Evolutionary conservation across 2,113 vertebrate species (phyloP), one percentile per base, ranked within the genome.

Genomic region (Campylomormyrus numenius): DNA sequence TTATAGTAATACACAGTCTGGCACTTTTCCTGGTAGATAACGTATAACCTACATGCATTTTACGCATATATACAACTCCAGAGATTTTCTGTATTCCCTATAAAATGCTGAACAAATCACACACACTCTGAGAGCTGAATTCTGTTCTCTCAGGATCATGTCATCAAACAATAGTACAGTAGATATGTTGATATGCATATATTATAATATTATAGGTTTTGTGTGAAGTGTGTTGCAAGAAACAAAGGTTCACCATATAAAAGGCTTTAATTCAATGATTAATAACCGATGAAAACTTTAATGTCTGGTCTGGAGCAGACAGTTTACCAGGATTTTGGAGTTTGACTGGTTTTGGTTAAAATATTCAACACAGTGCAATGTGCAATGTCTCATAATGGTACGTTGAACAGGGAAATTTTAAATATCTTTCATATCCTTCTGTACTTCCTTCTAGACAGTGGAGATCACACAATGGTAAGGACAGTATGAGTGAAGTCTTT

Each of bases 401-500:
- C 3, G 13, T 45, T 2, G 7, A 45, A 45, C 15, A 8, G 13
- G 1, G 35, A 2, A 7, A 24, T 62, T 21, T 39, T 46, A 48
- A 24, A n/a, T 84, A 84, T 84, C 10, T 46, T 35, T 48, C n/a
- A 1, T 17, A 84, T 84, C 9, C 39, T 48, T 48, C 45, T 84
- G 39, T 42, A 1, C 5, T 42, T 84, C 35, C 21, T 24, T 35
- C 42, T 9, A 24, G 19, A 21, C 45, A 19, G 88, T 24, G 89
- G 90, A 92, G 91, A 89, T n/a, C 58, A 49, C 9, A 80, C 19
- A 66, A 88, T 46, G 19, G 21, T 31, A 62, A 19, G 39, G 80
- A 42, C 42, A 53, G 52, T 52, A 49, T 27, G 77, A 89, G 88
- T 91, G n/a, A 80, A 91, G 90, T 91, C 56, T 89, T 62, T 88